Percentiles rank a stretch among this genome's conserved stretches.
Conservation (phyloP, 1,140 invertebrate species). For the Bombus breviceps region DNA sequence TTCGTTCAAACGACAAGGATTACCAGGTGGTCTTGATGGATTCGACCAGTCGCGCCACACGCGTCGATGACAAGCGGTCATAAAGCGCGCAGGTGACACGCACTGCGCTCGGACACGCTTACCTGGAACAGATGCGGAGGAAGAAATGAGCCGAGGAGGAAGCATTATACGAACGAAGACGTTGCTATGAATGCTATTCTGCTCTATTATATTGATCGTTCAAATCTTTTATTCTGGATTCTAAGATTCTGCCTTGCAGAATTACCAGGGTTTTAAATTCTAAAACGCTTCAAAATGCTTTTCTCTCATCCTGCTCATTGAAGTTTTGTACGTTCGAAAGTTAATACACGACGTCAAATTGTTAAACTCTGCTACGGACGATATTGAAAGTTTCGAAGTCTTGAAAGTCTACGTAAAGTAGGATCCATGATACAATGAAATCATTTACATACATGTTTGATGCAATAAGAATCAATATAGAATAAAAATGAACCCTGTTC, state of each 20-base stretch:
- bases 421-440: no score
- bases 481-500: no score
- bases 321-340: neutral
- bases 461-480: no score
- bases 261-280: no score
- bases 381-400: no score
- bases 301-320: no score
- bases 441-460: no score
- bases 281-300: no score
- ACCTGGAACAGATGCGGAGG: constrained; percentile 48
- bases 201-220: neutral
- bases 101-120: constrained; percentile 21
- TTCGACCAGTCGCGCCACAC: constrained; percentile 29
- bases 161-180: neutral
- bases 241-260: no score
- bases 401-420: no score
- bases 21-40: constrained; percentile 14
- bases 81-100: constrained; percentile 42
- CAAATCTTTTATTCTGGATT: neutral
- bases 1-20: neutral
- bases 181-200: neutral
- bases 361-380: neutral
- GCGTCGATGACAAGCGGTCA: constrained; percentile 29
- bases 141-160: neutral
- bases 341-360: neutral